phyloP scores from a whole-genome alignment of 1,140 invertebrate genomes.

The Uloborus diversus region DNA sequence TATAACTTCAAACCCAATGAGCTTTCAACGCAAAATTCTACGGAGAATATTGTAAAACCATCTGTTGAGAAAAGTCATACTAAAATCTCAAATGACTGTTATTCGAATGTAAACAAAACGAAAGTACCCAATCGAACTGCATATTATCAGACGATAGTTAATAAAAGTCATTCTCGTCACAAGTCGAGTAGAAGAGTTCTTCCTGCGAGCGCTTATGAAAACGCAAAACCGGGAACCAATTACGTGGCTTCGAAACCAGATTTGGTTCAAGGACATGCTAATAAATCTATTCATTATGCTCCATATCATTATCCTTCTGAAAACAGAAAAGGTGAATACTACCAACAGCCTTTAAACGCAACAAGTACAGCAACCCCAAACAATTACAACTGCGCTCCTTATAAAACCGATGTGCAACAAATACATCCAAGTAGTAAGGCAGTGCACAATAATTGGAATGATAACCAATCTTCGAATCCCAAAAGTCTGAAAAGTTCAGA shows the following conservation, averaged over 20 bases:
- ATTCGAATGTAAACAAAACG: conserved; percentile 5
- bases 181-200: conserved; percentile 38
- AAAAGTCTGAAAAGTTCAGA: conserved; percentile 21
- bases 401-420: conserved; percentile 23
- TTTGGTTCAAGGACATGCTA: not conserved
- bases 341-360: not conserved
- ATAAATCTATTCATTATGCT: conserved; percentile 23
- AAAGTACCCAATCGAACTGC: conserved; percentile 42
- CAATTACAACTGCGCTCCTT: conserved; percentile 20
- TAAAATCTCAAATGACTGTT: conserved; percentile 4
- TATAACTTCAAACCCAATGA: conserved; percentile 45
- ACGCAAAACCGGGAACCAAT: conserved; percentile 29
- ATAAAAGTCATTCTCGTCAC: conserved; percentile 44
- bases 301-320: conserved; percentile 27
- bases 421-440: conserved; percentile 1
- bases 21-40: conserved; percentile 11
- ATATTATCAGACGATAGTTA: conserved; percentile 48
- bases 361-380: not conserved
- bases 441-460: not conserved
- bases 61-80: not conserved
- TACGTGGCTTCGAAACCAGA: not conserved
- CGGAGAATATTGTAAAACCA: not conserved
- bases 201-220: conserved; percentile 44
- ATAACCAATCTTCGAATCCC: not conserved
- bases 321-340: conserved; percentile 30